Base-by-base conservation (phyloP, 2,888 invertebrate genomes). In the Diplolepis rosae region DNA sequence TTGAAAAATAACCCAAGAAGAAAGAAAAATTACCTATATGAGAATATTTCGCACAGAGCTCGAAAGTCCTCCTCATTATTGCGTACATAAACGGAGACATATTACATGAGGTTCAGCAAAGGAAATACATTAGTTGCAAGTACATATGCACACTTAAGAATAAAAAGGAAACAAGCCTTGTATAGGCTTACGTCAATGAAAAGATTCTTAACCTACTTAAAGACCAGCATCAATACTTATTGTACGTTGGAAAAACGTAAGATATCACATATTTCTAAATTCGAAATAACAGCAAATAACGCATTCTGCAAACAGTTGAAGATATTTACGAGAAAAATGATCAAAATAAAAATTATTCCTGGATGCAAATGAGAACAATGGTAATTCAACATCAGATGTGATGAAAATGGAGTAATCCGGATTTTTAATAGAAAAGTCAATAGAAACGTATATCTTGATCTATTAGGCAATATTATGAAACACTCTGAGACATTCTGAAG, bases 101-200 rank as follows among this genome's bases (percentile, higher is more conserved):
- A 54, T 54, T 54, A 32, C 32, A 54, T 4, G 54, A 30, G 54
- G 54, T 32, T 32, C 54, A 54, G 18, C 54, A 54, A 54, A 30
- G 32, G 54, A 54, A 54, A 54, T 30, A 52, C 54, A 54, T 54
- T 54, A 54, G 32, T 54, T 54, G 30, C 15, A 54, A 54, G 54
- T 54, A 30, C 54, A 54, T 32, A 15, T 54, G 54, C 32, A 32
- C 54, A 54, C 54, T 54, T 11, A 54, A 32, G 32, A 54, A 32
- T 54, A 54, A 54, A 32, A 54, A 54, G 54, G 54, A 54, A 54
- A 54, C 54, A 54, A 32, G 54, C 32, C 54, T 15, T 54, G 54
- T 54, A 50, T 30, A 18, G 54, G 54, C 54, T 54, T 54, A 54
- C 54, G 52, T 52, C 52, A 52, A 52, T 30, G 15, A 28, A 52